Percentiles rank a stretch among this genome's conserved stretches.
phyloP scores from a whole-genome alignment of 2,113 vertebrate genomes.

The Chloropsis cyanopogon region DNA sequence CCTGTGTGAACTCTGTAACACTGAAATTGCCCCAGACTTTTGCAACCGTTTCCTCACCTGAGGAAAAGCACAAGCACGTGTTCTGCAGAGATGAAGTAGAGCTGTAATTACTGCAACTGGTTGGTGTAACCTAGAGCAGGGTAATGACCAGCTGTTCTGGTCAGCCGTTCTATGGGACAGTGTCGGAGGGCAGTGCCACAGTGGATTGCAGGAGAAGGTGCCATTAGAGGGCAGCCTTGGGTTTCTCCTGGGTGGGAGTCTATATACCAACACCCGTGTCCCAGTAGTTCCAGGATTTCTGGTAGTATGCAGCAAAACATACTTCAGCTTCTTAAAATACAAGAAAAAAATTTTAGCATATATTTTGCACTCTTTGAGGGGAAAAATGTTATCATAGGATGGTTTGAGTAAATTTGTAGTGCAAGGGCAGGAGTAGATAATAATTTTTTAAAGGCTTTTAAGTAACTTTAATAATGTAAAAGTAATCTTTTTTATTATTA shows the following conservation, averaged over 20 bases:
- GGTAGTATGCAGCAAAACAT: neutral
- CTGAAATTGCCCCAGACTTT: neutral
- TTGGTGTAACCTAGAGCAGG: neutral
- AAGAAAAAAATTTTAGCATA: neutral
- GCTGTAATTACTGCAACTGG: neutral
- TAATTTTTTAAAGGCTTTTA: neutral
- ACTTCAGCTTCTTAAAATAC: neutral
- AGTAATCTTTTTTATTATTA: neutral
- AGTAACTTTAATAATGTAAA: neutral
- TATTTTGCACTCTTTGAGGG: neutral
- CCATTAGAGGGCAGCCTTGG: neutral
- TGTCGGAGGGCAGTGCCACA: neutral
- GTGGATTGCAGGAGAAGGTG: neutral
- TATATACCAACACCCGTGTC: rapidly evolving
- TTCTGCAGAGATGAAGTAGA: neutral
- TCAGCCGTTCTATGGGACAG: neutral
- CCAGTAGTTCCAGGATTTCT: neutral
- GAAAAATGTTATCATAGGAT: neutral
- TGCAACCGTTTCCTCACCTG: neutral
- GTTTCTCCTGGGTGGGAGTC: neutral
- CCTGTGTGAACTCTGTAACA: neutral
- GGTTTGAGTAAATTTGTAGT: neutral
- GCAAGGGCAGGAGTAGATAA: neutral
- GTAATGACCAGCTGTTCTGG: neutral
- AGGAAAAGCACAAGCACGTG: neutral